A percentile compares a stretch with the other conserved stretches of the same genome.
Conservation (phyloP, 2,113 vertebrate species). For the Ptyas mucosa region DNA sequence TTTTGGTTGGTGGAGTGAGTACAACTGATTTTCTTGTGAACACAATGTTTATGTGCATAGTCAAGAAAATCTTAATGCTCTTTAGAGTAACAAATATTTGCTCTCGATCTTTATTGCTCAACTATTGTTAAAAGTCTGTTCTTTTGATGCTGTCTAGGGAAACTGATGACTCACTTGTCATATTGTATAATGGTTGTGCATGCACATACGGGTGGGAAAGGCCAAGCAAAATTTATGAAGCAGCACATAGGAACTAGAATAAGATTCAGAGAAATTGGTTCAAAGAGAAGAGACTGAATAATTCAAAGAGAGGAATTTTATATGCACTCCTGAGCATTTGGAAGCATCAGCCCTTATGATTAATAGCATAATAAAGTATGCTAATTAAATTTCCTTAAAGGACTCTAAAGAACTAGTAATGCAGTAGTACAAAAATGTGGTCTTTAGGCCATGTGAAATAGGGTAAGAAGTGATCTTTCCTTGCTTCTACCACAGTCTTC, state of each 20-base stretch:
- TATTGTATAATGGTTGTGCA: neutral
- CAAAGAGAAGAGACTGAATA: neutral
- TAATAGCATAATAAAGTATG: neutral
- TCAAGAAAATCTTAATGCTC: conserved; percentile 50
- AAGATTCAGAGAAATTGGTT: neutral
- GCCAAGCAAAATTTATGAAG: neutral
- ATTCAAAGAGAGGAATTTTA: neutral
- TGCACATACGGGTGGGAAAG: neutral
- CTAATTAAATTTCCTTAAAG: neutral
- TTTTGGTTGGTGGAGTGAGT: conserved; percentile 56
- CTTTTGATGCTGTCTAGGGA: conserved; percentile 35
- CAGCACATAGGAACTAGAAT: neutral
- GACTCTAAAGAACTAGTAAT: neutral
- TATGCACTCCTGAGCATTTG: neutral
- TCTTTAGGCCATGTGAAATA: neutral
- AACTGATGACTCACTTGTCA: neutral
- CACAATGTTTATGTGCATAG: conserved; percentile 43
- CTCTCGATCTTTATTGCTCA: conserved; percentile 47
- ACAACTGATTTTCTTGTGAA: conserved; percentile 51
- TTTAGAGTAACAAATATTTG: conserved; percentile 55
- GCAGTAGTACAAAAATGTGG: neutral
- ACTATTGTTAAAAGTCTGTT: conserved; percentile 20
- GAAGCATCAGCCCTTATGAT: neutral
- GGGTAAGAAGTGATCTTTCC: neutral
- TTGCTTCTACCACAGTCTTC: neutral